Conservation (phyloP, 1,140 invertebrate species). For the Zaprionus taronus region DNA sequence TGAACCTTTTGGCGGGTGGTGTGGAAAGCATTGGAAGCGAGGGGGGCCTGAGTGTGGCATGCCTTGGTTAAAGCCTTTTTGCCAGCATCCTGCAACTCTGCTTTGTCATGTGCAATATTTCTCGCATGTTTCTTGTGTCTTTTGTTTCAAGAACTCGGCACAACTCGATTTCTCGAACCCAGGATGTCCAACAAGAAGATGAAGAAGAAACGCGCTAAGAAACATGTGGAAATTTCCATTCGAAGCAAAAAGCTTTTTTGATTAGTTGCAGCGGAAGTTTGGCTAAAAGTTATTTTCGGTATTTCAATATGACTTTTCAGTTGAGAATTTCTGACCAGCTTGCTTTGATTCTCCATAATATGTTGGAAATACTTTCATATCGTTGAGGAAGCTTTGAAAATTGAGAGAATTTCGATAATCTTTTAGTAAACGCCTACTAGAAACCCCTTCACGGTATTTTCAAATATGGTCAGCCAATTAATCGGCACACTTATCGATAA, state of each 20-base stretch:
- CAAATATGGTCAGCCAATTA: background rate
- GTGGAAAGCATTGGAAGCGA: constrained; percentile 5
- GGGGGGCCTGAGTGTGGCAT: background rate
- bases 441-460: background rate
- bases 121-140: constrained; percentile 50
- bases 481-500: background rate
- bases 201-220: background rate
- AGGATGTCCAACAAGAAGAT: background rate
- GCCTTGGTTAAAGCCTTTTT: constrained; percentile 63
- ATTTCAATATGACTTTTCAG: background rate
- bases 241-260: constrained; percentile 32
- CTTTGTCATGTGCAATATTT: constrained; percentile 78
- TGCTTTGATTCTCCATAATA: background rate
- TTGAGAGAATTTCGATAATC: background rate
- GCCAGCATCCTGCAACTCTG: constrained; percentile 66
- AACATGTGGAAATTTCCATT: constrained; percentile 9
- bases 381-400: background rate
- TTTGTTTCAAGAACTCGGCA: constrained; percentile 56
- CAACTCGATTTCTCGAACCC: constrained; percentile 4
- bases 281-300: constrained; percentile 10
- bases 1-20: constrained; percentile 1
- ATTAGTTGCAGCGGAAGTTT: constrained; percentile 38
- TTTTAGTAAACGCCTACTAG: background rate
- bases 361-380: background rate
- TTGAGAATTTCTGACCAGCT: background rate